These are phyloP conservation scores for Stercorarius parasiticus DNA, from an alignment of 2,113 vertebrate genomes.

Conservation along the genomic window DNA sequence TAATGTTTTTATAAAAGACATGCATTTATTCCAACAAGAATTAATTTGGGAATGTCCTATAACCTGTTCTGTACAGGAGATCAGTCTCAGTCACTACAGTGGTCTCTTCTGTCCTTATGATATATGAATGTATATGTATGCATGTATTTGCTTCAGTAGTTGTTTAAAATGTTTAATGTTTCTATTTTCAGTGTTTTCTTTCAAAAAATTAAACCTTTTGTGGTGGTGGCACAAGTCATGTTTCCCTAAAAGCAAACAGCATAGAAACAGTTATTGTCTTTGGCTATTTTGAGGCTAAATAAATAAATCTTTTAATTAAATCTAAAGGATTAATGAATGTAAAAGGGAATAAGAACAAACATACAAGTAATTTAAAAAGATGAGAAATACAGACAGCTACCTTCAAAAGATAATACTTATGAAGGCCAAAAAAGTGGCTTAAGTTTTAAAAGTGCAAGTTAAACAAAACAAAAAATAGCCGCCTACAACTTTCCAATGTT, in stretches of 20 bases:
- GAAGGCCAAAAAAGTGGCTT: neutral
- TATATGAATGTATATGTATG: neutral
- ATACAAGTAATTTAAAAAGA: neutral
- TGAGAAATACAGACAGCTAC: neutral
- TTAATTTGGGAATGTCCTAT: neutral
- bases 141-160: neutral
- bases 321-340: neutral
- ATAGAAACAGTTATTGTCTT: neutral
- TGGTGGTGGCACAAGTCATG: neutral
- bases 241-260: neutral
- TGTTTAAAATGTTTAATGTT: neutral
- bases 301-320: slow-evolving; percentile 1
- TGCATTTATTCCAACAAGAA: neutral
- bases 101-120: neutral
- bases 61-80: neutral
- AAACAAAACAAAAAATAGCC: neutral
- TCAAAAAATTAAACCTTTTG: neutral
- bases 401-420: neutral
- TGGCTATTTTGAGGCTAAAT: neutral
- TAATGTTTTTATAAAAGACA: neutral
- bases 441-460: neutral
- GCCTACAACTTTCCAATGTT: neutral
- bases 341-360: neutral
- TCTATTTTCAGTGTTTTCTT: neutral
- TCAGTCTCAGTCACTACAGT: neutral